These are phyloP conservation scores for Gryon sp. DNA, from an alignment of 1,140 invertebrate species.

Conservation along the genomic window DNA sequence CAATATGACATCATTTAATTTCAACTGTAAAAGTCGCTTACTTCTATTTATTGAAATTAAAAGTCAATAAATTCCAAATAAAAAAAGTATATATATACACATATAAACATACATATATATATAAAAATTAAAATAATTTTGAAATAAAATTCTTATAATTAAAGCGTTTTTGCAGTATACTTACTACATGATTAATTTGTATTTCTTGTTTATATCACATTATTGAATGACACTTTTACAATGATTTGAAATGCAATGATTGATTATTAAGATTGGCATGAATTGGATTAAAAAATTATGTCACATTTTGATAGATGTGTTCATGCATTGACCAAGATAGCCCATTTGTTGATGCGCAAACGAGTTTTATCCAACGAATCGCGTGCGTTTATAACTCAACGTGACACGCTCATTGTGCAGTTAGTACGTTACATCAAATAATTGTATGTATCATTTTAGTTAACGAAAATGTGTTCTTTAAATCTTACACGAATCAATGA, in stretches of 20 bases:
- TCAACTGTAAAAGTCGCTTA: conserved; percentile 6
- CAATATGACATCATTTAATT: conserved; percentile 12
- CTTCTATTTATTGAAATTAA: conserved; percentile 15
- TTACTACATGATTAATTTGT: no score
- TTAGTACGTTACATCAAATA: conserved; percentile 18
- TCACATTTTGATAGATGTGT: background rate
- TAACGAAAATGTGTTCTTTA: conserved; percentile 18
- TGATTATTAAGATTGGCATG: no score
- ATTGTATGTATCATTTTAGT: conserved; percentile 28
- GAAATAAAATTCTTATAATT: no score
- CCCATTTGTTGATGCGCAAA: conserved; percentile 10
- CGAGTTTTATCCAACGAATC: conserved; percentile 28
- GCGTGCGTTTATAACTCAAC: conserved; percentile 27
- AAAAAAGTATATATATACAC: background rate
- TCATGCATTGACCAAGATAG: background rate
- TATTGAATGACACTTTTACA: background rate
- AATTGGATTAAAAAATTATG: background rate
- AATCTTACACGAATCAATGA: conserved; percentile 3
- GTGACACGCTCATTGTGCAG: conserved; percentile 22
- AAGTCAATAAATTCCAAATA: background rate
- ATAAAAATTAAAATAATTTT: no score
- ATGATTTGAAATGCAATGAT: background rate
- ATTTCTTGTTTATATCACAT: no score
- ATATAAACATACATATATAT: no score
- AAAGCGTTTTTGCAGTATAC: no score